Evolutionary conservation across 2,888 invertebrate genomes (phyloP).

Genomic region (Apocheima hispidaria): DNA sequence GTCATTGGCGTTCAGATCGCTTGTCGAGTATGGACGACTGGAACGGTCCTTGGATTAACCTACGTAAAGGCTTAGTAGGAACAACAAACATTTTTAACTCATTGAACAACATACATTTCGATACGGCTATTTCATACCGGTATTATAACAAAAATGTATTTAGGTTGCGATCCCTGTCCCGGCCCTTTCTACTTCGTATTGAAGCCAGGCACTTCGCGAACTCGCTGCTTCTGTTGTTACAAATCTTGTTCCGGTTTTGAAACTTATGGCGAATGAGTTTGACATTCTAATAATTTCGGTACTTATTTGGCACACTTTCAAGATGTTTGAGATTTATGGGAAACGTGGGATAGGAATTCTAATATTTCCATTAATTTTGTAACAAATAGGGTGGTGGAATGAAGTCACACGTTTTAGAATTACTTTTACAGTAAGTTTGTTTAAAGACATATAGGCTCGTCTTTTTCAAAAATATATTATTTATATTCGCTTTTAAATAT

Average conservation of each 20-base stretch:
- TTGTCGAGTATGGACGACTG: too few species aligned
- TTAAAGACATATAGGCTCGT: too few species aligned
- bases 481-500: too few species aligned
- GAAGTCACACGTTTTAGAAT: not conserved
- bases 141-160: not conserved
- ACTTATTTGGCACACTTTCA: conserved; percentile 20
- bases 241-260: conserved; percentile 26
- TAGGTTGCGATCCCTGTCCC: conserved; percentile 1
- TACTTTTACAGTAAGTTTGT: not conserved
- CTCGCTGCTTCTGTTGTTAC: conserved; percentile 22
- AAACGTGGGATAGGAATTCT: conserved; percentile 3
- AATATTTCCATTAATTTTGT: conserved; percentile 11
- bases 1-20: too few species aligned
- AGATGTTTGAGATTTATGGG: conserved; percentile 25
- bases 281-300: conserved; percentile 29
- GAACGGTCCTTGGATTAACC: too few species aligned
- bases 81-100: too few species aligned
- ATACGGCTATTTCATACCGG: not conserved
- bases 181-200: not conserved
- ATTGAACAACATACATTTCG: too few species aligned
- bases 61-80: too few species aligned
- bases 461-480: too few species aligned
- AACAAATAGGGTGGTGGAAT: not conserved
- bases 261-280: conserved; percentile 25
- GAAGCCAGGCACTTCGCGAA: conserved; percentile 11